phyloP scores from a whole-genome alignment of 2,888 invertebrate species.

The Drosophila fulvimacula region DNA sequence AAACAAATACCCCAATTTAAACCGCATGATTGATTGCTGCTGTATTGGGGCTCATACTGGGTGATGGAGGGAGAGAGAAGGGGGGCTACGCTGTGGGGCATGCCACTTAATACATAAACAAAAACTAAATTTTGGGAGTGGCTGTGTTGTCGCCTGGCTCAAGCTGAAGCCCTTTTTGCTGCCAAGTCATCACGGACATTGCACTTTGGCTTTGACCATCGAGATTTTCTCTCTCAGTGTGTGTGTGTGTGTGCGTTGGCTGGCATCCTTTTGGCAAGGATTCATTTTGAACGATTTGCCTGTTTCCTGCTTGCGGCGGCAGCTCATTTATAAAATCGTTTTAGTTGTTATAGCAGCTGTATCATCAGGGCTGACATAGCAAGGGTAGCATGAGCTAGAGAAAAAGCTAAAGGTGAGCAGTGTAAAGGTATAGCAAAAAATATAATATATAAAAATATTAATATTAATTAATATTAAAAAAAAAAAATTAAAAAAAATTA shows the following conservation, averaged over 20 bases:
- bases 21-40: constrained; percentile 77
- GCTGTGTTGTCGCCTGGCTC: constrained; percentile 61
- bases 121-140: constrained; percentile 36
- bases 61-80: too few relatives aligned
- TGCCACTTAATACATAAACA: constrained; percentile 65
- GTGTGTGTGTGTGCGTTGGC: background rate
- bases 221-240: constrained; percentile 40
- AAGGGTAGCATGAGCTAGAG: background rate
- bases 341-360: constrained; percentile 28
- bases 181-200: constrained; percentile 76
- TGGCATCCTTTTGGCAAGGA: constrained; percentile 58
- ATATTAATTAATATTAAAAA: too few relatives aligned
- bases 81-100: background rate
- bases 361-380: background rate
- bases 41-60: constrained; percentile 23
- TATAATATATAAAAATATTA: too few relatives aligned
- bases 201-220: constrained; percentile 78
- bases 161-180: constrained; percentile 50
- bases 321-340: constrained; percentile 63
- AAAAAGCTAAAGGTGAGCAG: too few relatives aligned
- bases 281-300: constrained; percentile 61
- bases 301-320: constrained; percentile 66
- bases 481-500: too few relatives aligned
- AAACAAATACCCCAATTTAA: constrained; percentile 79
- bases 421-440: background rate